Evolutionary conservation across 2,797 vertebrate species (phyloP).

Genomic region (Acipenser ruthenus): DNA sequence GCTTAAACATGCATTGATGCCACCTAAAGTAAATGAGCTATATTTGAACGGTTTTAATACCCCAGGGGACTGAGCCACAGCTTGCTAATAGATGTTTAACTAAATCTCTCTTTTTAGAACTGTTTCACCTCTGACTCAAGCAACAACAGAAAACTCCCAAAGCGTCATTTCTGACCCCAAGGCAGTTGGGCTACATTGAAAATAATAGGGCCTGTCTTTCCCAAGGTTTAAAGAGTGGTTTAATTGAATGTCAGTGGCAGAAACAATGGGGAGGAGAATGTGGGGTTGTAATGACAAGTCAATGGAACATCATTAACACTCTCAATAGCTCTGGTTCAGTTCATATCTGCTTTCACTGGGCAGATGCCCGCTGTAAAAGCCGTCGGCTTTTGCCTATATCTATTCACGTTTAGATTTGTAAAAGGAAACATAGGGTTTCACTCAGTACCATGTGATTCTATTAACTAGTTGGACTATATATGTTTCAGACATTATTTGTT

Average conservation of each 20-base stretch:
- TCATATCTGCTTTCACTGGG: slow-evolving; percentile 7
- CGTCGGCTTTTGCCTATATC: too few species aligned
- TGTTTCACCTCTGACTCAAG: slow-evolving; percentile 25
- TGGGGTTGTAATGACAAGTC: slow-evolving; percentile 15
- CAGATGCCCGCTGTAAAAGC: not conserved
- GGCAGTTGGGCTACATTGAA: slow-evolving; percentile 9
- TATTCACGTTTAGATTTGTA: too few species aligned
- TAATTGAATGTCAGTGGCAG: slow-evolving; percentile 8
- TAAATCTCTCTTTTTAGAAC: slow-evolving; percentile 33
- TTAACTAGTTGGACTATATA: too few species aligned
- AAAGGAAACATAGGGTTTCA: too few species aligned
- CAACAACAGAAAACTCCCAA: slow-evolving; percentile 24
- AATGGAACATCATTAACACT: slow-evolving; percentile 22
- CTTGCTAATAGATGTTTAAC: slow-evolving; percentile 46
- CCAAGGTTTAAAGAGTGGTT: not conserved
- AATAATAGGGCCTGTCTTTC: slow-evolving; percentile 13
- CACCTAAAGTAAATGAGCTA: not conserved
- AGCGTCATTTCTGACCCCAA: slow-evolving; percentile 26
- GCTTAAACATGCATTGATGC: not conserved
- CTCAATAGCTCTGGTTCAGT: not conserved
- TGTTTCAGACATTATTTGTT: too few species aligned
- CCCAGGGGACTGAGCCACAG: slow-evolving; percentile 11
- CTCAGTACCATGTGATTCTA: too few species aligned
- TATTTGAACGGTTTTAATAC: not conserved
- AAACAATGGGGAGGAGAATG: not conserved